phyloP scores from a whole-genome alignment of 2,888 invertebrate species.

The Conchocele bisecta region DNA sequence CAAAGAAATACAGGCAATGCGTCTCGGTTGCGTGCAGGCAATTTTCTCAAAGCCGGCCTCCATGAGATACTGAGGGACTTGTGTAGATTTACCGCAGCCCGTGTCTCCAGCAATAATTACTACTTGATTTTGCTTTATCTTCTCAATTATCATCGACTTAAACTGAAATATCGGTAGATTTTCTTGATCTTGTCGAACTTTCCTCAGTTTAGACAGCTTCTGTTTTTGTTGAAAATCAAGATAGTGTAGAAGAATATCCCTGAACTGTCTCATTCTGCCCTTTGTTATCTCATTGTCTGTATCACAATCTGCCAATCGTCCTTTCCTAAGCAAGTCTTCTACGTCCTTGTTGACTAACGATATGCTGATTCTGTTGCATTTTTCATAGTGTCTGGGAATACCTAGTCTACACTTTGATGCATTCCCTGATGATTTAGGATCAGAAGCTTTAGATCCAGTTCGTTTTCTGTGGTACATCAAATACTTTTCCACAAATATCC shows the following conservation, averaged over 20 bases:
- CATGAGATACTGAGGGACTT: slow-evolving; percentile 94
- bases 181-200: slow-evolving; percentile 90
- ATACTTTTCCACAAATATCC: slow-evolving; percentile 94
- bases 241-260: slow-evolving; percentile 89
- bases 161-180: slow-evolving; percentile 94
- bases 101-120: slow-evolving; percentile 98
- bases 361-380: slow-evolving; percentile 87
- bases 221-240: slow-evolving; percentile 96
- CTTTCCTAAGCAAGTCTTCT: slow-evolving; percentile 79
- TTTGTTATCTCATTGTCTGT: slow-evolving; percentile 68
- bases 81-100: slow-evolving; percentile 99
- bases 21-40: slow-evolving; percentile 97
- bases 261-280: slow-evolving; percentile 84
- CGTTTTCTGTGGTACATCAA: slow-evolving; percentile 87
- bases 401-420: slow-evolving; percentile 73
- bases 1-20: slow-evolving; percentile 97
- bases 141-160: slow-evolving; percentile 89
- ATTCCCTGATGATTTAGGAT: neutral
- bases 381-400: slow-evolving; percentile 85
- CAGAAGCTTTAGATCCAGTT: slow-evolving; percentile 26
- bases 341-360: slow-evolving; percentile 83
- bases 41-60: slow-evolving; percentile 90
- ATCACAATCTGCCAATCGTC: slow-evolving; percentile 73
- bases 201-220: slow-evolving; percentile 92
- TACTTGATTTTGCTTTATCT: slow-evolving; percentile 89